Base-by-base conservation (phyloP, 1,140 invertebrate species). In the Leptestheria dahalacensis region DNA sequence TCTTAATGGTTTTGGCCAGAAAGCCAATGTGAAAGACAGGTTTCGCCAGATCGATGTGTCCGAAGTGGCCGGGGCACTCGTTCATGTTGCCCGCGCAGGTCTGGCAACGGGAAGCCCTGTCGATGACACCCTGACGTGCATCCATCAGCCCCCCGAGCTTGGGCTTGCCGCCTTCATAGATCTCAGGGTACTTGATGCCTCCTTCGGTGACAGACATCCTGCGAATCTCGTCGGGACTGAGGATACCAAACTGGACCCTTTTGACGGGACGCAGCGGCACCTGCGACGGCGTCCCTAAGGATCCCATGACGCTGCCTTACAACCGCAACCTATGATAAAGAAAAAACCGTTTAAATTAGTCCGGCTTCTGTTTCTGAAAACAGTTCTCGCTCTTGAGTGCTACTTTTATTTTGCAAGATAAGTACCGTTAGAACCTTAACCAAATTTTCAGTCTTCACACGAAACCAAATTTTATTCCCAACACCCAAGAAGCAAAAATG, bases 21-120 rank as follows among this genome's bases (percentile, higher is more conserved):
- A 98, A 99, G 51, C 94, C 95, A 70, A 97, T 85, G 71, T 99
- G 94, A 74, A 93, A 99, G 2, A 99, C 96, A 24, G 97, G 97
- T 73, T 99, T 99, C 0, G 94, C 87, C 54, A 99, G 75, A 72
- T 99, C 93, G 63, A 99, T 88, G 70, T 99, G 97, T n/a, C 95
- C 97, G 78, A 99, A 99, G 73, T 99, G 97, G 1, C 97, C 97
- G 18, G 95, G 93, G 73, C 97, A 99, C 72, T 98, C 94, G 1
- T 88, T 87, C 88, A 97, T 93, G 67, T 93, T 97, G 23, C 84
- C 70, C 54, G 94, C 94, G 75, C 97, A 99, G 0, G 96, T 99
- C 71, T 96, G 93, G 72, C 96, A 99, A 51, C 92, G 77, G 18
- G 89, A 90, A 64, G 82, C 84, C 64, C 93, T 79, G 68, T 99